Percentiles rank a stretch among this genome's conserved stretches.
These are phyloP conservation scores for Lordiphosa collinella DNA, from an alignment of 1,140 invertebrate genomes.

Conservation along the genomic window DNA sequence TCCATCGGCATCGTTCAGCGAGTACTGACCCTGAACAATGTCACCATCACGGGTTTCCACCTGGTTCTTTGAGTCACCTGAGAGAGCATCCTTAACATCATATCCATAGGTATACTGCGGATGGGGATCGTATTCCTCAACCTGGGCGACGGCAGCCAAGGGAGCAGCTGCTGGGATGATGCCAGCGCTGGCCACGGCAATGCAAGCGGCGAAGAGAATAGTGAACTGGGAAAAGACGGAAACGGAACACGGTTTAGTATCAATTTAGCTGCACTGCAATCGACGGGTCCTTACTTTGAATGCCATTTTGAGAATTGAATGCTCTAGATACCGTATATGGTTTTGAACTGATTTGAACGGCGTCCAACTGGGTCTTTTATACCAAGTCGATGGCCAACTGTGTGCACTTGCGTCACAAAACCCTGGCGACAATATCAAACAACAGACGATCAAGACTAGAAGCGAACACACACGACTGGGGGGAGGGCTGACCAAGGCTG, in stretches of 20 bases:
- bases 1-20: constrained; percentile 79
- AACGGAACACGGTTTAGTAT: constrained; percentile 10
- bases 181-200: constrained; percentile 71
- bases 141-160: constrained; percentile 75
- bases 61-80: constrained; percentile 79
- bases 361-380: constrained; percentile 69
- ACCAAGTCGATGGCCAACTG: constrained; percentile 54
- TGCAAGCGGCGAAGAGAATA: constrained; percentile 70
- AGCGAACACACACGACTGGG: constrained; percentile 22
- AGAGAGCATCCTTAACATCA: constrained; percentile 84
- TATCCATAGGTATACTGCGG: constrained; percentile 86
- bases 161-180: constrained; percentile 76
- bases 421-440: constrained; percentile 56
- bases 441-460: constrained; percentile 64
- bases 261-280: neutral
- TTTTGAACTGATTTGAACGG: constrained; percentile 73
- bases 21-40: constrained; percentile 79
- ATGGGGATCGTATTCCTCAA: constrained; percentile 82
- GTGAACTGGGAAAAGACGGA: constrained; percentile 56
- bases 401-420: constrained; percentile 69
- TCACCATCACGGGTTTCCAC: constrained; percentile 79
- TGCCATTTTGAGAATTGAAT: constrained; percentile 63
- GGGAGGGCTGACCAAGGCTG: constrained; percentile 35
- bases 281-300: constrained; percentile 69
- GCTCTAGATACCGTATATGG: constrained; percentile 79